Evolutionary conservation across 92 coral and sea anemone species (phyloP).

Genomic region (Heteractis magnifica): DNA sequence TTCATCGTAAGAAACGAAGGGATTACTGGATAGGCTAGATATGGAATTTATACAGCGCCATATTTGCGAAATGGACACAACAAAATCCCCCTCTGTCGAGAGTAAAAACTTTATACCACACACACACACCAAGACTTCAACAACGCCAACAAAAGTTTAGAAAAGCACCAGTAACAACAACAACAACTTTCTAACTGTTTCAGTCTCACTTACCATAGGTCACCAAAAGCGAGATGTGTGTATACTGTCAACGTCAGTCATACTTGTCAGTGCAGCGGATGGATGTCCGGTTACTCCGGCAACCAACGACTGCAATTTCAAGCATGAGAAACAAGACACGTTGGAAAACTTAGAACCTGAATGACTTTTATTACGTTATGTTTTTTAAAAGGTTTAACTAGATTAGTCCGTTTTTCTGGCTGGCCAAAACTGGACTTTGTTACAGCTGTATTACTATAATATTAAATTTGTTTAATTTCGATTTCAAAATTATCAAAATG

Average conservation of each 20-base stretch:
- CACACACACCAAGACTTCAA: neutral
- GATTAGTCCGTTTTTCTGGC: conserved; percentile 1
- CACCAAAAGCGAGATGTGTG: too few relatives aligned
- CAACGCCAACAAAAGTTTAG: neutral
- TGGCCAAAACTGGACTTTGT: conserved; percentile 2
- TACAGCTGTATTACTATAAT: neutral
- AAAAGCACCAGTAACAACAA: neutral
- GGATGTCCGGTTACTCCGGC: neutral
- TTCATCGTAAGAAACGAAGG: too few relatives aligned
- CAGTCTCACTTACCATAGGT: too few relatives aligned
- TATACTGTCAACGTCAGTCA: neutral
- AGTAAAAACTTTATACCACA: neutral
- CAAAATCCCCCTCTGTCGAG: too few relatives aligned
- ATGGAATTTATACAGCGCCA: too few relatives aligned
- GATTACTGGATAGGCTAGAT: too few relatives aligned
- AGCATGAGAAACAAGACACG: too few relatives aligned
- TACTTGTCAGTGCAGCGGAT: neutral
- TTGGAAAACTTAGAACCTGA: too few relatives aligned
- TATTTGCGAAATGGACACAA: too few relatives aligned
- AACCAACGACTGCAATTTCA: too few relatives aligned
- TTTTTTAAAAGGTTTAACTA: neutral
- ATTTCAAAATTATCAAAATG: too few relatives aligned
- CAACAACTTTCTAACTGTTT: neutral
- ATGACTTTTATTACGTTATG: neutral
- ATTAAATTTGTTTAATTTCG: too few relatives aligned